These are phyloP conservation scores for Hyles lineata DNA, from an alignment of 2,888 invertebrate species.

Conservation along the genomic window DNA sequence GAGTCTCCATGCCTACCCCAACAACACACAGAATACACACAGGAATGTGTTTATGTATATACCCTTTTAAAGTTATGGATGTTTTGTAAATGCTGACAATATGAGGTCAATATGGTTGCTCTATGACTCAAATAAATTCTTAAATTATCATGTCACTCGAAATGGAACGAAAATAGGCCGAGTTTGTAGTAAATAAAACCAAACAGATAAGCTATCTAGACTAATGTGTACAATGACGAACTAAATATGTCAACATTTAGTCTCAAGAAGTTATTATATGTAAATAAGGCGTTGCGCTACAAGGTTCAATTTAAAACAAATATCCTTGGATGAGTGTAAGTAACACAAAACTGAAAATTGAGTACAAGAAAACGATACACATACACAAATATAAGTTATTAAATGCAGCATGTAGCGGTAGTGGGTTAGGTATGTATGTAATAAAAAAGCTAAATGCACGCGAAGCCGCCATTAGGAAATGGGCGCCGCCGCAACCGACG, in stretches of 20 bases:
- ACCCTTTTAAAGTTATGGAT: background rate
- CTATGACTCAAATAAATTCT: background rate
- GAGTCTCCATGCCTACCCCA: no score
- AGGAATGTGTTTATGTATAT: no score
- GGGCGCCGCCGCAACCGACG: slow-evolving; percentile 71
- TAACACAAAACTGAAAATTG: background rate
- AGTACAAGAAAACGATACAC: slow-evolving; percentile 18
- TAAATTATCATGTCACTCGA: background rate
- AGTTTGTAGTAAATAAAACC: background rate
- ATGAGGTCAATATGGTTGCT: background rate
- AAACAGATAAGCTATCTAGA: slow-evolving; percentile 6
- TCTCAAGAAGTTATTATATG: background rate
- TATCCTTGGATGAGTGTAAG: background rate
- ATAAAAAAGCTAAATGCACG: slow-evolving; percentile 77
- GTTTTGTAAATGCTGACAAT: background rate
- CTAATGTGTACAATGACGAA: background rate
- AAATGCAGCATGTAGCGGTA: slow-evolving; percentile 22
- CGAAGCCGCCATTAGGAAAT: slow-evolving; percentile 81
- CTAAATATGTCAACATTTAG: background rate
- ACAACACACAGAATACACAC: no score
- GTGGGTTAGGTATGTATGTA: slow-evolving; percentile 56
- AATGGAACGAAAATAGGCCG: slow-evolving; percentile 6
- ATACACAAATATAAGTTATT: slow-evolving; percentile 19
- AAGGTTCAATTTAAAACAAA: background rate
- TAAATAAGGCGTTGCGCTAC: no score